These are phyloP conservation scores for Typhlichthys eigenmanni DNA, from an alignment of 2,797 vertebrate species.

Conservation along the genomic window DNA sequence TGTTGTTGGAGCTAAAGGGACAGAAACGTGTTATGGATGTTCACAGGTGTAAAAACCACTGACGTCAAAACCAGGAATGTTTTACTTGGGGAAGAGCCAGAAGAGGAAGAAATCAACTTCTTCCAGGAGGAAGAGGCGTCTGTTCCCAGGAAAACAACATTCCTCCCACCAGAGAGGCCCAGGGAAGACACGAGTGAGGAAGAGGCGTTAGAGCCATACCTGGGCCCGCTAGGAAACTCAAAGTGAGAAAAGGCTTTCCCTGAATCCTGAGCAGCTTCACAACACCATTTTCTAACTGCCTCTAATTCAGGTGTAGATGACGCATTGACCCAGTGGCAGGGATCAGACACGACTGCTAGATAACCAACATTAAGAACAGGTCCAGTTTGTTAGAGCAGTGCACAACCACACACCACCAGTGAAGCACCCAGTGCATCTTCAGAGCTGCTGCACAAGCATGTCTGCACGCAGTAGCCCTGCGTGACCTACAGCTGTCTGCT, in stretches of 20 bases:
- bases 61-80: slow-evolving; percentile 55
- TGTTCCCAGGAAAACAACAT: slow-evolving; percentile 8
- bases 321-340: too few relatives aligned
- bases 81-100: slow-evolving; percentile 54
- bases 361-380: too few relatives aligned
- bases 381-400: too few relatives aligned
- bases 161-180: slow-evolving; percentile 16
- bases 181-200: slow-evolving; percentile 33
- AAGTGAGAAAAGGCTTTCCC: slow-evolving; percentile 64
- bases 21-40: background rate
- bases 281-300: background rate
- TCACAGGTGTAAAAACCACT: slow-evolving; percentile 73
- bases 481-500: background rate
- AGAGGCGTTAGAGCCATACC: slow-evolving; percentile 69
- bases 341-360: too few relatives aligned
- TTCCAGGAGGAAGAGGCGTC: slow-evolving; percentile 71
- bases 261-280: background rate
- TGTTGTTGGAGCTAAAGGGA: background rate
- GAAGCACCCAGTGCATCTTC: too few relatives aligned
- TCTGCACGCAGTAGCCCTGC: too few relatives aligned
- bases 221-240: slow-evolving; percentile 82
- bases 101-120: slow-evolving; percentile 74
- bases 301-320: too few relatives aligned
- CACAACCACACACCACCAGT: too few relatives aligned
- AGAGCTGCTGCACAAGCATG: too few relatives aligned